These are phyloP conservation scores for Archips crataeganus DNA, from an alignment of 2,888 invertebrate genomes.

Conservation along the genomic window DNA sequence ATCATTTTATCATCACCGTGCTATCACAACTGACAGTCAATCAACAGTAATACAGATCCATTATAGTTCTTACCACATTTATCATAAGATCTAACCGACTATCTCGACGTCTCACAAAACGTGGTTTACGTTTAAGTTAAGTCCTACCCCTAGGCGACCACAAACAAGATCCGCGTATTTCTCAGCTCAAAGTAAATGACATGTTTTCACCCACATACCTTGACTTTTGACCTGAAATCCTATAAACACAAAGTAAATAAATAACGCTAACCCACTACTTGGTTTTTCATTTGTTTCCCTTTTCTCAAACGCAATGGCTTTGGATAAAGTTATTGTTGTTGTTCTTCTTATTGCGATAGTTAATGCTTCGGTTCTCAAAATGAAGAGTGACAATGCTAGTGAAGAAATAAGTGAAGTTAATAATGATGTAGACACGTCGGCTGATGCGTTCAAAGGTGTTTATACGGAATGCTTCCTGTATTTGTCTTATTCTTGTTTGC, in stretches of 20 bases:
- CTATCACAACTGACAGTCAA: constrained; percentile 11
- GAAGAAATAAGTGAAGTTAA: constrained; percentile 37
- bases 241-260: constrained; percentile 74
- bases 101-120: background rate
- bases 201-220: constrained; percentile 67
- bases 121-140: constrained; percentile 14
- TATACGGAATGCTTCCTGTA: constrained; percentile 84
- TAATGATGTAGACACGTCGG: constrained; percentile 49
- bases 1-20: constrained; percentile 1
- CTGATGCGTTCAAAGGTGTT: constrained; percentile 80
- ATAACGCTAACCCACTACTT: constrained; percentile 59
- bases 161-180: constrained; percentile 48
- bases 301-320: constrained; percentile 57
- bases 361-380: constrained; percentile 51
- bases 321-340: constrained; percentile 53
- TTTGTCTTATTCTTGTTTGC: constrained; percentile 85
- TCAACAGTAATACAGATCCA: background rate
- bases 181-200: constrained; percentile 57
- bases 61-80: background rate
- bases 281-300: constrained; percentile 65
- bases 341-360: constrained; percentile 49
- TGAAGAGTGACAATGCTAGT: constrained; percentile 36
- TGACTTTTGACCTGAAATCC: constrained; percentile 71
- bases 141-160: constrained; percentile 47
- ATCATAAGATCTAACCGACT: background rate